Conservation (phyloP, 2,113 vertebrate genomes). For the Lipophrys pholis region DNA sequence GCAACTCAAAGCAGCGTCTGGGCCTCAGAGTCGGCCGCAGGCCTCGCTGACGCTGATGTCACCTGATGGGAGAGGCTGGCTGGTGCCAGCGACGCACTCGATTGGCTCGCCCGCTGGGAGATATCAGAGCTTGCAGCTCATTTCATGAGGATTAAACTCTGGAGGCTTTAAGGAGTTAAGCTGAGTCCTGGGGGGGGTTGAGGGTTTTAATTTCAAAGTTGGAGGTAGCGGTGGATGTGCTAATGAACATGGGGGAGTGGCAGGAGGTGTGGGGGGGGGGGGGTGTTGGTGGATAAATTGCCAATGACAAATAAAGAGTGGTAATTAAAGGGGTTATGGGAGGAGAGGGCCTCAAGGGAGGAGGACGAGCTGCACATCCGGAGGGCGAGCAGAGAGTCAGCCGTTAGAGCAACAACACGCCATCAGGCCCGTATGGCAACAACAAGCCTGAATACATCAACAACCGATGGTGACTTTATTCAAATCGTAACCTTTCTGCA, state of each 20-base stretch:
- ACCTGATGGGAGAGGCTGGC: slow-evolving; percentile 47
- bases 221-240: slow-evolving; percentile 37
- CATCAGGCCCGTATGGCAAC: neutral
- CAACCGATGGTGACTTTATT: too few relatives aligned
- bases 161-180: slow-evolving; percentile 51
- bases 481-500: too few relatives aligned
- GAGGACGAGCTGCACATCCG: slow-evolving; percentile 8
- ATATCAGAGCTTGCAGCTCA: slow-evolving; percentile 38
- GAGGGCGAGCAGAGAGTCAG: slow-evolving; percentile 6
- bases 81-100: neutral
- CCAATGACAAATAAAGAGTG: slow-evolving; percentile 62
- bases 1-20: neutral
- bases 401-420: neutral
- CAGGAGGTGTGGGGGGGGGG: neutral
- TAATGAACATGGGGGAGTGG: slow-evolving; percentile 23
- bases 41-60: slow-evolving; percentile 61
- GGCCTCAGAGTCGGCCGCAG: neutral
- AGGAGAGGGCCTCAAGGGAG: slow-evolving; percentile 49
- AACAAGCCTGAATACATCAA: too few relatives aligned
- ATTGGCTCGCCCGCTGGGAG: slow-evolving; percentile 19
- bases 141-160: slow-evolving; percentile 67
- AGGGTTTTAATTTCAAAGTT: slow-evolving; percentile 57
- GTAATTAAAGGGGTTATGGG: slow-evolving; percentile 64
- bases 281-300: slow-evolving; percentile 45
- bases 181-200: slow-evolving; percentile 38